These are phyloP conservation scores for Cephus spinipes DNA, from an alignment of 2,888 invertebrate genomes.

Conservation along the genomic window DNA sequence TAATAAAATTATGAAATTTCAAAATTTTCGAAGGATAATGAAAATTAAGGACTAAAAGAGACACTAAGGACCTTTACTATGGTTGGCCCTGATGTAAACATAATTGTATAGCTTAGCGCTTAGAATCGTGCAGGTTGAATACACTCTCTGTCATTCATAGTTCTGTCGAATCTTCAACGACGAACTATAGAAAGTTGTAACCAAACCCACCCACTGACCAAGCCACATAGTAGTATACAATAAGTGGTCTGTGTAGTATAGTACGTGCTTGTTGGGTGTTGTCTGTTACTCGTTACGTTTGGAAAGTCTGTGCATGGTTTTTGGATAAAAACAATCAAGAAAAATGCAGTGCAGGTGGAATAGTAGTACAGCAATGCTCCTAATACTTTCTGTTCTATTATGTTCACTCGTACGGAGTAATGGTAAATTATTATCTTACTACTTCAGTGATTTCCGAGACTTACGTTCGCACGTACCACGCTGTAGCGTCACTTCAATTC, in stretches of 20 bases:
- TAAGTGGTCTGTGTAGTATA: no score
- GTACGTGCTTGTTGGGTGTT: conserved; percentile 18
- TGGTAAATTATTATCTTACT: background rate
- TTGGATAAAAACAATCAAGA: background rate
- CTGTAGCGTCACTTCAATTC: background rate
- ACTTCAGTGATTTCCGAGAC: background rate
- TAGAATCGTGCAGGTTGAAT: background rate
- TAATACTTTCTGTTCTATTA: background rate
- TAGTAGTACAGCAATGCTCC: background rate
- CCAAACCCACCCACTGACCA: background rate
- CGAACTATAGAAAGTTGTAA: conserved; percentile 1
- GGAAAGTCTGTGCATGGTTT: background rate
- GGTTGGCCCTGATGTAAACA: background rate
- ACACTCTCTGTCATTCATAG: background rate
- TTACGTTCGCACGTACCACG: background rate
- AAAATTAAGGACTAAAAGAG: background rate
- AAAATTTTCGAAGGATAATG: no score
- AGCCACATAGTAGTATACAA: conserved; percentile 1
- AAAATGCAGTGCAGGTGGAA: conserved; percentile 1
- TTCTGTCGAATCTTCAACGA: background rate
- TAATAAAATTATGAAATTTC: background rate
- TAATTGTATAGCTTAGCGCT: background rate
- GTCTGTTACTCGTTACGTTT: conserved; percentile 16
- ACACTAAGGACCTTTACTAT: background rate
- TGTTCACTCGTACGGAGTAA: background rate